Evolutionary conservation across 1,140 invertebrate species (phyloP).

Genomic region (Mizuhopecten yessoensis): DNA sequence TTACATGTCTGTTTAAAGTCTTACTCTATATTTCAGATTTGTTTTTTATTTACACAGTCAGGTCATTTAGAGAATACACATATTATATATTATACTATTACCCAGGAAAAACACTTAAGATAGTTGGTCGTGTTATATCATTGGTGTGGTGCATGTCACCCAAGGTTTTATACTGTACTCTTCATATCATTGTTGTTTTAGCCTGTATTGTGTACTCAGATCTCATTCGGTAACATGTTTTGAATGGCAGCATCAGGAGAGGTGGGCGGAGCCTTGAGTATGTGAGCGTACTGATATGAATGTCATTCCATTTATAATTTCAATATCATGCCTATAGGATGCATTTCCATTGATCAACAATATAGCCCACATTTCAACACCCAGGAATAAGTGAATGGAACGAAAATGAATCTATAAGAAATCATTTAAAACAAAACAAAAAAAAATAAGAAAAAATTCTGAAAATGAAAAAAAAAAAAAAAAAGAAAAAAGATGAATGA

Average conservation of each 20-base stretch:
- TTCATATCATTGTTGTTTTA: background rate
- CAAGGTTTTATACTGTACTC: background rate
- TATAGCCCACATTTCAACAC: background rate
- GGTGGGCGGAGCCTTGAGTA: slow-evolving; percentile 34
- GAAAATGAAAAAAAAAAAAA: slow-evolving; percentile 49
- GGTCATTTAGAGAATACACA: slow-evolving; percentile 20
- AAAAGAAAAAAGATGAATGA: slow-evolving; percentile 10
- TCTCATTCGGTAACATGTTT: slow-evolving; percentile 33
- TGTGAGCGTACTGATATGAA: slow-evolving; percentile 41
- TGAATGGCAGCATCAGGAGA: slow-evolving; percentile 30
- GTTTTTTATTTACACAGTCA: slow-evolving; percentile 30
- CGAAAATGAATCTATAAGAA: background rate
- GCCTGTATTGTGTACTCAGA: slow-evolving; percentile 10
- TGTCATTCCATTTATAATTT: slow-evolving; percentile 47
- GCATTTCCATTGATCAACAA: background rate
- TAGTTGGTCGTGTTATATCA: slow-evolving; percentile 14
- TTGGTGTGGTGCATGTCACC: background rate
- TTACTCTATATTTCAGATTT: slow-evolving; percentile 33
- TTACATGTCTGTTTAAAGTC: slow-evolving; percentile 3
- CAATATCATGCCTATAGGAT: slow-evolving; percentile 46
- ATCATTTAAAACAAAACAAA: background rate
- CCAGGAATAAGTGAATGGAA: slow-evolving; percentile 44
- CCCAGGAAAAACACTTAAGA: slow-evolving; percentile 28
- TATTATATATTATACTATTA: background rate
- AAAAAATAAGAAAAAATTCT: slow-evolving; percentile 49